These are phyloP conservation scores for Calidris pygmaea DNA, from an alignment of 2,113 vertebrate genomes.

Conservation along the genomic window DNA sequence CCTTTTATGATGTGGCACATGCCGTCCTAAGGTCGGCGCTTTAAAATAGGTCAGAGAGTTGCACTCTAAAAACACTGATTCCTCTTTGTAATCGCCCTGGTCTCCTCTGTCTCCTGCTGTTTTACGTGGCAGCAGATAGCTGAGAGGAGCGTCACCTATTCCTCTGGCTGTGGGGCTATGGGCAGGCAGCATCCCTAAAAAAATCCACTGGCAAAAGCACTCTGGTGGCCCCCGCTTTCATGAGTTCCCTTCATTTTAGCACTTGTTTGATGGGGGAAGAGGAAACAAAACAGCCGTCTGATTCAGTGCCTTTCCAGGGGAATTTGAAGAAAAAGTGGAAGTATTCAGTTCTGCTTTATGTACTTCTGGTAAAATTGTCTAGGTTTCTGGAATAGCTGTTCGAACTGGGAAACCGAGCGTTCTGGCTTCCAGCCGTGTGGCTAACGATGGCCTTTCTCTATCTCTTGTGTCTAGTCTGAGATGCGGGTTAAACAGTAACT, in stretches of 20 bases:
- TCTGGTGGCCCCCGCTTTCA: neutral
- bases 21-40: neutral
- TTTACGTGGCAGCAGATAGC: neutral
- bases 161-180: neutral
- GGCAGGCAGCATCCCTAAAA: neutral
- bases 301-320: neutral
- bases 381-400: neutral
- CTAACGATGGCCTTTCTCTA: neutral
- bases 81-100: neutral
- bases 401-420: neutral
- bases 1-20: neutral
- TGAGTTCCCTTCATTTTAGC: neutral
- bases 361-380: neutral
- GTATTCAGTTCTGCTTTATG: neutral
- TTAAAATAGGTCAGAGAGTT: neutral
- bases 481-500: constrained; percentile 52
- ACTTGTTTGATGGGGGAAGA: neutral
- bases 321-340: neutral
- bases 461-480: neutral
- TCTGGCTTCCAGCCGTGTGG: accelerated
- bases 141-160: neutral
- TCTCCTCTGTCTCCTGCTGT: neutral
- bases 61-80: neutral
- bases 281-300: neutral
- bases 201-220: neutral